Evolutionary conservation across 2,888 invertebrate species (phyloP), one percentile per base, ranked within the genome.

Genomic region (Leptinotarsa haldemani): DNA sequence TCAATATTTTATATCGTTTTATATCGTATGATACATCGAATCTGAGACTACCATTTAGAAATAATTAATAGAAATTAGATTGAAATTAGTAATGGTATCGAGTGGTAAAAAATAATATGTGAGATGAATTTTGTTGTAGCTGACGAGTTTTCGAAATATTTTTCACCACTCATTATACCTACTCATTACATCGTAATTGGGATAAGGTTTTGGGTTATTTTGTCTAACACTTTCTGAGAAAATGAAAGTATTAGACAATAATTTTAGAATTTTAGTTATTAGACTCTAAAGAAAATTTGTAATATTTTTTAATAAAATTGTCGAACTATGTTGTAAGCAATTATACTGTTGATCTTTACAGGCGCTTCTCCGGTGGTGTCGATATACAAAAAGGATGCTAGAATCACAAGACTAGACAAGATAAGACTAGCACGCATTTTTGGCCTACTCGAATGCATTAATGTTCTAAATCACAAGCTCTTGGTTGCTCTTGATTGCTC

Each of bases 201-300:
- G 63, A 52, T 16, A 52, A 40, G 70, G 70, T 70, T 63, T 46
- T 64, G 47, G 70, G 70, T 52, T 40, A 20, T 40, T 70, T 70
- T 70, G 70, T 70, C 64, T 64, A 40, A 9, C 20, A 56, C 53
- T 70, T 70, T 70, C 52, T 40, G 20, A n/a, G 1, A 30, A 61
- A 40, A 7, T 1, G 61, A 40, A 61, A 61, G 61, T 61, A 30
- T 30, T n/a, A 61, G 61, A 61, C 61, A 61, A 61, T 18, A 40
- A 61, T 61, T 40, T 56, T 56, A 56, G 22, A 9, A 40, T 40
- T 40, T 12, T 40, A 40, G 40, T 40, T 40, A 40, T 2, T 40
- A 40, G 40, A 40, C 15, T 22, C 9, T 3, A 20, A 53, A n/a
- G 16, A 53, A 9, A 53, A 53, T 53, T 53, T 53, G 18, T 53